Base-by-base conservation (phyloP, 2,888 invertebrate genomes). In the Napeogenes sylphis region DNA sequence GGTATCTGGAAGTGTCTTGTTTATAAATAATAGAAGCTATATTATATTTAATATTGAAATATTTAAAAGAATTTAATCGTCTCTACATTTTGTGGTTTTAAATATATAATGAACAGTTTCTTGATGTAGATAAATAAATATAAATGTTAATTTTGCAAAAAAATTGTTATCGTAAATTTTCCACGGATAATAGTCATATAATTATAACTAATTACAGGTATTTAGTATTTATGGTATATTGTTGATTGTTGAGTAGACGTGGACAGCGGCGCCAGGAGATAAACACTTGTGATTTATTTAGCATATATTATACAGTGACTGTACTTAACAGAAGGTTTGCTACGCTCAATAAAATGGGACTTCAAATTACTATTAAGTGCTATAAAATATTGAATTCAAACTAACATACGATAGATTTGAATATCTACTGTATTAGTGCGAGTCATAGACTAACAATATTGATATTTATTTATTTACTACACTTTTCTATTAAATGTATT, bases 401-500 rank as follows among this genome's bases (percentile, higher is more conserved):
- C 42, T 10, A 42, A 6, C 10, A 10, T 10, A 42, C 2, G 10
- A 6, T 10, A 5, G 3, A 35, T 35, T 35, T 35, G 35, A 4
- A 35, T 5, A 6, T 35, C 35, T 3, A 1, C 4, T 21, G 0
- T 6, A 5, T 35, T 6, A 35, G 6, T 6, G 6, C 35, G 35
- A 35, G 10, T 12, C 3, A 42, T 42, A 42, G 12, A 42, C 10
- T 42, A 42, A 10, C 10, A 42, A 42, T 42, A 42, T 42, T 42
- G 2, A 10, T 42, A 42, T 42, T 35, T 10, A 42, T 42, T 42
- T 42, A 42, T 42, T 42, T 10, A 10, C 30, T 30, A 51, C 51
- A 30, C 21, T 47, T 42, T 56, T 63, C 46, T 46, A 60, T 60
- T 42, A 54, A 60, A 57, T 63, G 38, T 57, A 57, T 63, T 64